Evolutionary conservation across 2,888 invertebrate genomes (phyloP).

Genomic region (Plusia festucae): DNA sequence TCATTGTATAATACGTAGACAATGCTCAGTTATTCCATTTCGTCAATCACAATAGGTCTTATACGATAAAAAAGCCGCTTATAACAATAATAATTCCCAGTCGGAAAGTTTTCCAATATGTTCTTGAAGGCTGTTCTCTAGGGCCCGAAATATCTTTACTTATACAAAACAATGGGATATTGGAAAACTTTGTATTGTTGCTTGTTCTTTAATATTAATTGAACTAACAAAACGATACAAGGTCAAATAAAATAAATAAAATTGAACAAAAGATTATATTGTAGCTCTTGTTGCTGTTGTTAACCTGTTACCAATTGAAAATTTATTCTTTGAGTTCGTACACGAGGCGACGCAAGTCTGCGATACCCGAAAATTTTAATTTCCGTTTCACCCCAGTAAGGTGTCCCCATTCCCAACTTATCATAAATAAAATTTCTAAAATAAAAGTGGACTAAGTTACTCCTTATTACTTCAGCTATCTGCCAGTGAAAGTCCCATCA

Average conservation of each 20-base stretch:
- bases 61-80: neutral
- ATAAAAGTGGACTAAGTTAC: too few species aligned
- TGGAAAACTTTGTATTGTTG: conserved; percentile 19
- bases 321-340: too few species aligned
- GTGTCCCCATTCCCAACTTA: too few species aligned
- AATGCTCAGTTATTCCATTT: neutral
- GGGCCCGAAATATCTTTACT: conserved; percentile 1
- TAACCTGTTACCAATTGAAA: neutral
- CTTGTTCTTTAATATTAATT: conserved; percentile 11
- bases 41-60: neutral
- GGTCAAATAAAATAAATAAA: neutral
- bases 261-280: neutral
- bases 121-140: conserved; percentile 8
- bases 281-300: neutral
- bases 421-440: too few species aligned
- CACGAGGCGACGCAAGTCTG: too few species aligned
- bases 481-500: too few species aligned
- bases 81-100: conserved; percentile 8
- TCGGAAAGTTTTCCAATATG: conserved; percentile 33
- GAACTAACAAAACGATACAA: conserved; percentile 12
- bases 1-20: neutral
- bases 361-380: too few species aligned
- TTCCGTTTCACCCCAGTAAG: too few species aligned
- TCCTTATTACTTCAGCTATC: too few species aligned
- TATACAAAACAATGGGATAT: conserved; percentile 21